Evolutionary conservation across 2,888 invertebrate genomes (phyloP), one percentile per base, ranked within the genome.

Genomic region (Meliscaeva auricollis): DNA sequence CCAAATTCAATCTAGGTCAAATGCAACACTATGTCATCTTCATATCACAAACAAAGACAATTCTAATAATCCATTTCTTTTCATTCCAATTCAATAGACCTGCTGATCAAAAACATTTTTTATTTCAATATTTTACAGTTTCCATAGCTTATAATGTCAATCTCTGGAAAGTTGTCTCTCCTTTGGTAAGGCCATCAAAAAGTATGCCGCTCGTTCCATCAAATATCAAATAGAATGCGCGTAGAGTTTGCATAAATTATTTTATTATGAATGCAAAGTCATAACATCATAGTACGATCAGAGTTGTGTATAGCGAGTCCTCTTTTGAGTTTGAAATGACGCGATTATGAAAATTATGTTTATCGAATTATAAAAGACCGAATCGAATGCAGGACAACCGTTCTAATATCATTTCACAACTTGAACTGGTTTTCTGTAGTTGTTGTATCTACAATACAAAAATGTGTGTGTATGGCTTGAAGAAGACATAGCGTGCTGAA

Each of bases 321-420:
- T 17, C 11, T 0, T 2, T 60, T 20, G 2, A 38, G n/a, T n/a
- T n/a, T n/a, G n/a, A 26, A 30, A 17, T 46, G 46, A 62, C 11
- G 30, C 11, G 30, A 62, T 32, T 64, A 64, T 46, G 46, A 64
- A 64, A 64, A 64, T 64, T 30, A 46, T 46, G 30, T 64, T 46
- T 46, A 64, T 64, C 64, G 64, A 46, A 64, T 64, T 64, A 17
- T 46, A 17, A 46, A 64, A 46, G 0, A 64, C 46, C 64, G 17
- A 46, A 64, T 64, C 64, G 46, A 64, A 64, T 64, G 17, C 58
- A 58, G 58, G 58, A 58, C 20, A 46, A 64, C 17, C 32, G 62
- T 26, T 62, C 22, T 26, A 26, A 58, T 38, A 20, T 5, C 4
- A 30, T 17, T 32, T 46, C 15, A 26, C 26, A 32, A 64, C 17